Percentiles rank a stretch among this genome's conserved stretches.
Conservation (phyloP, 2,888 invertebrate genomes). For the Glyphotaelius pellucidus region DNA sequence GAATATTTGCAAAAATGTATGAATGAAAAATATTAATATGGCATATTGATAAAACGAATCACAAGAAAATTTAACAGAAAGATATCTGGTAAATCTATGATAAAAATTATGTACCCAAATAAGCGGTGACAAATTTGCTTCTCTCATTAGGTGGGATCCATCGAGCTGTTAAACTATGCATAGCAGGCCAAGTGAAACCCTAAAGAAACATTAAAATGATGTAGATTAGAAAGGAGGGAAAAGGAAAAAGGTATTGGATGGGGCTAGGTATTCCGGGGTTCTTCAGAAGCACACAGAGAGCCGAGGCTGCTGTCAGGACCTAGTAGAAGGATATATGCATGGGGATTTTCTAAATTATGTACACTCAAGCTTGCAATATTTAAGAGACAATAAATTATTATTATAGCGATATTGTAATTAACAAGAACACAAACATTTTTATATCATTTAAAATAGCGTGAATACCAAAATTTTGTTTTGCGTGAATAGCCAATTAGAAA, state of each 20-base stretch:
- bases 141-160: constrained; percentile 91
- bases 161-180: constrained; percentile 87
- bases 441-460: neutral
- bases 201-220: constrained; percentile 68
- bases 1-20: neutral
- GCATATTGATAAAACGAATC: neutral
- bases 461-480: neutral
- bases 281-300: neutral
- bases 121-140: constrained; percentile 82
- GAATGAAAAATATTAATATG: constrained; percentile 4
- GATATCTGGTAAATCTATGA: constrained; percentile 41
- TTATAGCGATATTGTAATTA: neutral
- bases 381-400: neutral
- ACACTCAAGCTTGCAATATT: constrained; percentile 3
- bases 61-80: constrained; percentile 7
- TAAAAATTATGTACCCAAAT: constrained; percentile 72
- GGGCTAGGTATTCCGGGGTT: neutral
- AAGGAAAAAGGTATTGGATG: neutral
- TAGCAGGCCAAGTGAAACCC: constrained; percentile 85
- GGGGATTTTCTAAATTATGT: neutral
- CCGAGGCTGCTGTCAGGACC: neutral
- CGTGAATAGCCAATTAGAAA: neutral
- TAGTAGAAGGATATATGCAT: neutral
- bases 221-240: constrained; percentile 47
- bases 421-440: neutral